Percentiles rank a stretch among this genome's conserved stretches.
These are phyloP conservation scores for Magallana angulata DNA, from an alignment of 1,140 invertebrate genomes.

Conservation along the genomic window DNA sequence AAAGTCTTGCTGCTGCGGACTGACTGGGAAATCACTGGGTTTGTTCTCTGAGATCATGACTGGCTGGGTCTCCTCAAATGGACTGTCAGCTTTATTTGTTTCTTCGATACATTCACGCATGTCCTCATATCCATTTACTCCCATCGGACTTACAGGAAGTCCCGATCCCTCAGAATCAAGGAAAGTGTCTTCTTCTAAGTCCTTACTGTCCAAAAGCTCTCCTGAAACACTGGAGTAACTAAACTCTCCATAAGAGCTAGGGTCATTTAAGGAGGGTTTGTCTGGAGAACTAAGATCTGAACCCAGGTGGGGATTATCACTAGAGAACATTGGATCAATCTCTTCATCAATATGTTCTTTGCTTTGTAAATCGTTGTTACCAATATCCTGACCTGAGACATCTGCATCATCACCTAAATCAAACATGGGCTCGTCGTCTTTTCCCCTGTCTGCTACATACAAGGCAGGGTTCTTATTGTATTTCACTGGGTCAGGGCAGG, in stretches of 20 bases:
- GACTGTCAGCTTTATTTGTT: neutral
- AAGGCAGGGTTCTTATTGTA: slow-evolving; percentile 58
- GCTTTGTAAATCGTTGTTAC: neutral
- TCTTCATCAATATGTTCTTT: neutral
- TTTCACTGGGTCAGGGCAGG: slow-evolving; percentile 68
- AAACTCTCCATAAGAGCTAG: slow-evolving; percentile 2
- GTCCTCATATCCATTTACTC: neutral
- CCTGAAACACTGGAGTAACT: slow-evolving; percentile 5
- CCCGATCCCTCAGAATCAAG: neutral
- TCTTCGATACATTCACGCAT: neutral
- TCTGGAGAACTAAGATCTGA: neutral
- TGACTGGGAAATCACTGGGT: neutral
- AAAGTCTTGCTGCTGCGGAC: slow-evolving; percentile 6
- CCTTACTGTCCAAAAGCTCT: neutral
- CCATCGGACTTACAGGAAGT: neutral
- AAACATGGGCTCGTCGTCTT: slow-evolving; percentile 28
- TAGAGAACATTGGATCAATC: neutral
- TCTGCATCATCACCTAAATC: slow-evolving; percentile 6
- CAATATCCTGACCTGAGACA: neutral
- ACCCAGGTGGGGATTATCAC: neutral
- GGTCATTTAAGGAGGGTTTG: neutral
- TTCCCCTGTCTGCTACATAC: slow-evolving; percentile 47
- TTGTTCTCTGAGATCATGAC: neutral
- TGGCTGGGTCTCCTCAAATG: neutral
- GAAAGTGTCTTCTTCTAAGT: neutral